Percentiles rank a stretch among this genome's conserved stretches.
Conservation (phyloP, 2,888 invertebrate species). For the Nebria salina region DNA sequence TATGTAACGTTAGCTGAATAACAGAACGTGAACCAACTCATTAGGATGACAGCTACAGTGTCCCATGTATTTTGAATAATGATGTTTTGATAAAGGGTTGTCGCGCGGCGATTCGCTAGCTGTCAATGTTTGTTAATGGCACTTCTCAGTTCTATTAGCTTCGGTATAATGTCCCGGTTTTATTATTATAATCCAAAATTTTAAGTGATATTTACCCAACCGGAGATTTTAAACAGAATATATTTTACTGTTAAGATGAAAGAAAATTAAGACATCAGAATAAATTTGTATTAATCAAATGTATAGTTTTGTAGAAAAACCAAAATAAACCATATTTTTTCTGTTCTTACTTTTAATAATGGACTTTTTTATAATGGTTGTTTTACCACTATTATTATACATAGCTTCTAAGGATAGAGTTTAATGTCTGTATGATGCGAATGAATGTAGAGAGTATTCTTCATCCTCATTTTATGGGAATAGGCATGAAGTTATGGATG, state of each 20-base stretch:
- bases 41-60: constrained; percentile 58
- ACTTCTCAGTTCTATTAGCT: neutral
- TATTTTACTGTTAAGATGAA: neutral
- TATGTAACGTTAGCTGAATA: constrained; percentile 59
- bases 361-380: no score
- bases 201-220: neutral
- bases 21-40: constrained; percentile 63
- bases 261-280: neutral
- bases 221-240: neutral
- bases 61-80: constrained; percentile 57
- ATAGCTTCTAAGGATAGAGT: no score
- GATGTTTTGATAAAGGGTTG: constrained; percentile 61
- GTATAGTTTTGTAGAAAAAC: no score
- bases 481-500: no score
- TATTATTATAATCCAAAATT: neutral
- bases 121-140: constrained; percentile 51
- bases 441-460: no score
- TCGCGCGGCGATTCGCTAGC: constrained; percentile 56
- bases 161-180: neutral
- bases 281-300: no score
- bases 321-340: no score
- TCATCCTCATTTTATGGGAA: no score
- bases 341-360: no score
- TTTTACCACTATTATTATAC: no score
- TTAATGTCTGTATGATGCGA: no score